Base-by-base conservation (phyloP, 2,113 vertebrate species). In the Polypterus bichir region DNA sequence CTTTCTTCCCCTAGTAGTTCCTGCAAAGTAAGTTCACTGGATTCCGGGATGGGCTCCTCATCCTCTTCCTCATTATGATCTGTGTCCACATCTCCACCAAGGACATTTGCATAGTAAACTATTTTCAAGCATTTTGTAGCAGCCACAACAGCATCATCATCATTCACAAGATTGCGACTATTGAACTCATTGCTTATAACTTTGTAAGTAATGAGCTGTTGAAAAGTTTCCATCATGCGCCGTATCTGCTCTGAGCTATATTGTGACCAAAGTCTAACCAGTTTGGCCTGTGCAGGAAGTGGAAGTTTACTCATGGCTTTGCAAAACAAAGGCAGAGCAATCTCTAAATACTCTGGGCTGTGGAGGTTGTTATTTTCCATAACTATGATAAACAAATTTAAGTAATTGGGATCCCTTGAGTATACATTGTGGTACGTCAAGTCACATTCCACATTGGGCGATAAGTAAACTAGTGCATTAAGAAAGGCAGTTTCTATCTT, bases 311-410 rank as follows among this genome's bases (percentile, higher is more conserved):
- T 92, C 94, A 98, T 97, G 7, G 93, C 93, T 81, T 97, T 98
- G 85, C 97, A 98, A 79, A 99, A 94, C 69, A 94, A 85, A 0
- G 96, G 95, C 73, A 99, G 70, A 0, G 93, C 97, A 75, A 93
- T 88, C 73, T 99, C 95, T 73, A 99, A 86, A 67, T 98, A 99
- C 71, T 98, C 96, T 2, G 96, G 96, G 72, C 96, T 98, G 77
- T 99, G 95, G 59, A 98, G 93, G 79, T 97, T 99, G 65, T 83
- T 79, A 66, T 99, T 99, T 81, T 99, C 96, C 92, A 98, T 91
- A 69, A 99, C 87, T 0, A 97, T 94, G 67, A 97, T 77, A 76
- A 98, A 97, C 73, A 99, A 83, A 71, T 99, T 99, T 71, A 98
- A 85, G 78, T 99, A 98, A 73, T 97, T 91, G 60, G 92, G 91